A percentile compares a stretch with the other conserved stretches of the same genome.
Conservation (phyloP, 2,888 invertebrate genomes). For the Automeris io region DNA sequence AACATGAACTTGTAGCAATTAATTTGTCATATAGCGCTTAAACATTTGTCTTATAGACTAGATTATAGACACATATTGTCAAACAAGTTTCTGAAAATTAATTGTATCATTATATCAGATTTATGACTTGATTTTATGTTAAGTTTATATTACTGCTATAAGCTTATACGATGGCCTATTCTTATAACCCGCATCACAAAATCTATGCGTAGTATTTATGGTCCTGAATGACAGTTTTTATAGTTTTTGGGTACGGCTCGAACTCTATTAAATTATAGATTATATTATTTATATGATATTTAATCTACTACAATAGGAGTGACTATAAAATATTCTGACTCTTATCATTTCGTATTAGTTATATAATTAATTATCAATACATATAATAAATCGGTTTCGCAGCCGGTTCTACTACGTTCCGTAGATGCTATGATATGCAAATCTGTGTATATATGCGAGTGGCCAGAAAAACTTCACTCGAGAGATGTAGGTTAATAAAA, state of each 20-base stretch:
- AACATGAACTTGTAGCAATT: not conserved
- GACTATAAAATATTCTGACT: too few relatives aligned
- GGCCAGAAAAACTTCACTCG: too few relatives aligned
- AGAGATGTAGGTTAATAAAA: too few relatives aligned
- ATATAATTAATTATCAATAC: too few relatives aligned
- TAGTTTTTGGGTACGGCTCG: not conserved
- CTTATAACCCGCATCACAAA: not conserved
- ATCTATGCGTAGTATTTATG: not conserved
- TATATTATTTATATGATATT: not conserved
- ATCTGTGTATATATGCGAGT: too few relatives aligned
- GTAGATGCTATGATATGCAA: too few relatives aligned
- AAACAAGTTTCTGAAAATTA: slow-evolving; percentile 13
- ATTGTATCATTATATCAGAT: slow-evolving; percentile 22
- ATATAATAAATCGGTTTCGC: too few relatives aligned
- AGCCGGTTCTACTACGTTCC: too few relatives aligned
- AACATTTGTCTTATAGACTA: not conserved
- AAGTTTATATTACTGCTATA: slow-evolving; percentile 17
- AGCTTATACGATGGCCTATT: slow-evolving; percentile 6
- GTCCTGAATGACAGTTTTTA: not conserved
- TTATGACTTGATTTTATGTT: slow-evolving; percentile 25
- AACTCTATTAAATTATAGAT: not conserved
- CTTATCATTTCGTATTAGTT: too few relatives aligned
- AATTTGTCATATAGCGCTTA: not conserved
- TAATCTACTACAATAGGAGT: not conserved
- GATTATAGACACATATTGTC: too few relatives aligned